phyloP scores from a whole-genome alignment of 2,797 vertebrate genomes.

The Danio kyathit region DNA sequence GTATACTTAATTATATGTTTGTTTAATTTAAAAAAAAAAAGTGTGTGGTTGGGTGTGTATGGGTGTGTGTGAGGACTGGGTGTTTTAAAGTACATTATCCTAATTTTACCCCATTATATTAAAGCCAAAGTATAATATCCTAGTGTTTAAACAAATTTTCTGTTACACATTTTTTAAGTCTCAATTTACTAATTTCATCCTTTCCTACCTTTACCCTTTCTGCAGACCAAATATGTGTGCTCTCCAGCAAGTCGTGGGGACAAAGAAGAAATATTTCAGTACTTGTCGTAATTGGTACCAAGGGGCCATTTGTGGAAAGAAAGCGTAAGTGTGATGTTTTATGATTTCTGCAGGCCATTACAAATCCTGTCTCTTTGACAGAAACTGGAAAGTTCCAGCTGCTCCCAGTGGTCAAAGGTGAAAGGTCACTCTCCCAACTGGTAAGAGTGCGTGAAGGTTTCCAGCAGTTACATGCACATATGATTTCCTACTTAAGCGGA shows the following conservation, averaged over 20 bases:
- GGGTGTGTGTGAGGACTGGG: no score
- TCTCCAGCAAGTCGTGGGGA: constrained; percentile 95
- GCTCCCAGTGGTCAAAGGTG: constrained; percentile 32
- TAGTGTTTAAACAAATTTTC: neutral
- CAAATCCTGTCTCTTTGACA: constrained; percentile 30
- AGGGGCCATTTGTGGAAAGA: constrained; percentile 93
- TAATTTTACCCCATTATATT: neutral
- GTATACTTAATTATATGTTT: no score
- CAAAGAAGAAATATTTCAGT: constrained; percentile 98
- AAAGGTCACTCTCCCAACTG: constrained; percentile 21
- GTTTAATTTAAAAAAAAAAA: no score
- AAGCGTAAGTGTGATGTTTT: constrained; percentile 89
- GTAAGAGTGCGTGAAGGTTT: neutral
- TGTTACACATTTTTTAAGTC: neutral
- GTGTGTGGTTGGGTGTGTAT: no score
- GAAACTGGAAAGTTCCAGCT: constrained; percentile 15
- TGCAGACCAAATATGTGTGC: constrained; percentile 94
- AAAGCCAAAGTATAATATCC: neutral
- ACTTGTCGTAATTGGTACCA: constrained; percentile 98
- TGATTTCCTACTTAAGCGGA: constrained; percentile 10
- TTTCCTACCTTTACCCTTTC: constrained; percentile 35
- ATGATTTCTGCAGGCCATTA: constrained; percentile 50
- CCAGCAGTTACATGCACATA: constrained; percentile 9
- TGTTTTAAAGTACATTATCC: neutral
- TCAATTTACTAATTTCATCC: constrained; percentile 31